Evolutionary conservation across 2,113 vertebrate species (phyloP).

Genomic region (Nymphicus hollandicus): DNA sequence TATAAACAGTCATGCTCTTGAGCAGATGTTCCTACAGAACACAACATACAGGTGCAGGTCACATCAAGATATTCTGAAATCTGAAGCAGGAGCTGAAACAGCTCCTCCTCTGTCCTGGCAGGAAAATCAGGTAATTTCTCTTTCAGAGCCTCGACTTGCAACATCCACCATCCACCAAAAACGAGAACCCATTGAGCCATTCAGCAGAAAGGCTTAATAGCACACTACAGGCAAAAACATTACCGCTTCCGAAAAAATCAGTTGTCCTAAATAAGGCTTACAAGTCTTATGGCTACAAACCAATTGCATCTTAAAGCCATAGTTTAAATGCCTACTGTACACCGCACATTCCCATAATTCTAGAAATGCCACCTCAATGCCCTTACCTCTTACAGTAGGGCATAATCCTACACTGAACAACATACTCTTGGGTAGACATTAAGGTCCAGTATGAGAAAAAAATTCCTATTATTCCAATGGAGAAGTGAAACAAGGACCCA

Average conservation of each 20-base stretch:
- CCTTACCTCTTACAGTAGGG: accelerated
- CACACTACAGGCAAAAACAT: background rate
- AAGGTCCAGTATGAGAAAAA: background rate
- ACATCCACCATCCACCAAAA: background rate
- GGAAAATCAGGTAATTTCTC: background rate
- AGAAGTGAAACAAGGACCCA: background rate
- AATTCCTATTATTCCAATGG: background rate
- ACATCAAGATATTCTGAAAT: background rate
- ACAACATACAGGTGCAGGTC: background rate
- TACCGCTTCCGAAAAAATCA: background rate
- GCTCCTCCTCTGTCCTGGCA: background rate
- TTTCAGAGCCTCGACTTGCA: background rate
- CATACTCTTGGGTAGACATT: background rate
- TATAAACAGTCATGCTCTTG: background rate
- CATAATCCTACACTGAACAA: background rate
- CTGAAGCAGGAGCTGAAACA: background rate
- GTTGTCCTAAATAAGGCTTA: background rate
- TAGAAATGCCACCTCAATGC: background rate
- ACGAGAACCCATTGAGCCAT: accelerated
- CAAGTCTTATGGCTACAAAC: background rate
- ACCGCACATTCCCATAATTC: background rate
- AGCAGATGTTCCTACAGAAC: background rate
- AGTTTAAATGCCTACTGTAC: background rate
- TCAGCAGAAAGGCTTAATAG: background rate
- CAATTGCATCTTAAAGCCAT: background rate